Evolutionary conservation across 2,888 invertebrate genomes (phyloP).

Genomic region (Euclidia mi): DNA sequence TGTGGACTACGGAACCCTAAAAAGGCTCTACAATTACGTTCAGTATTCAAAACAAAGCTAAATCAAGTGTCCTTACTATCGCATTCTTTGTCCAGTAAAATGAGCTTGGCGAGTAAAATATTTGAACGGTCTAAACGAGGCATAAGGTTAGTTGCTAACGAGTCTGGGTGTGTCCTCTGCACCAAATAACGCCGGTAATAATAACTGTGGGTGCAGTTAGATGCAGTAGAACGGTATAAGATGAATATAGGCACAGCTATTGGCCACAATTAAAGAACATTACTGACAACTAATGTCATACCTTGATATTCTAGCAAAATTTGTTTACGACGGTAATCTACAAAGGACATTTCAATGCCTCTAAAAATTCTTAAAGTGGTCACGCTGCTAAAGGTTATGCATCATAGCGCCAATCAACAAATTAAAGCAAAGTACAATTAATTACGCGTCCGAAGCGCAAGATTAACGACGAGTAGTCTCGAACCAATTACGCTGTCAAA

Average conservation of each 20-base stretch:
- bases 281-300: constrained; percentile 53
- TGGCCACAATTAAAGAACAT: constrained; percentile 63
- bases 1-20: too few relatives aligned
- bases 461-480: constrained; percentile 72
- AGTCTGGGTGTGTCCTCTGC: constrained; percentile 87
- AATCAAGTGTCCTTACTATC: constrained; percentile 44
- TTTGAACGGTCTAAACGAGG: constrained; percentile 71
- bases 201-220: constrained; percentile 86
- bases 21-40: constrained; percentile 19
- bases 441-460: constrained; percentile 67
- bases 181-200: constrained; percentile 82
- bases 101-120: constrained; percentile 40
- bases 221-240: constrained; percentile 73
- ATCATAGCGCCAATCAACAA: constrained; percentile 53
- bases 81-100: constrained; percentile 47
- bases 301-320: constrained; percentile 11
- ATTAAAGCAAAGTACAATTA: constrained; percentile 64
- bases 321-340: background rate
- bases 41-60: constrained; percentile 36
- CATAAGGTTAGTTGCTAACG: constrained; percentile 84
- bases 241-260: constrained; percentile 52
- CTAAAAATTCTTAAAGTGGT: constrained; percentile 48
- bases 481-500: constrained; percentile 83
- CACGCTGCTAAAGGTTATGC: constrained; percentile 53
- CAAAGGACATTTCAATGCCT: constrained; percentile 39